Conservation (phyloP, 1,140 invertebrate genomes). For the Andrena cerasifolii region DNA sequence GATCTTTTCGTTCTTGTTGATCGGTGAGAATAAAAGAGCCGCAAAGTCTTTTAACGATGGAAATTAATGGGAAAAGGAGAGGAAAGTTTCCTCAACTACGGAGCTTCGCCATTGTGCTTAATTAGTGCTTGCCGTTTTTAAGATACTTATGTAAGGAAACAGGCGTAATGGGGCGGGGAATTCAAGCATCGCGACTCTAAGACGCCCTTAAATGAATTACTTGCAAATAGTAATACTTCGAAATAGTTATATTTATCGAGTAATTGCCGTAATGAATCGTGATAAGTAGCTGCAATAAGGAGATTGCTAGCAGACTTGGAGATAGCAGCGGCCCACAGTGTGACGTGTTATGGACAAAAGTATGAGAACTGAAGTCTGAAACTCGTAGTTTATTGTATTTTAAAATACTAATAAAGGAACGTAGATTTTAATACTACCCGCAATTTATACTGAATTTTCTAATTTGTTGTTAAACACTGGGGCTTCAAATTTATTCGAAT, state of each 20-base stretch:
- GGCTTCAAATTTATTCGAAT: too few relatives aligned
- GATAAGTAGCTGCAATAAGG: not conserved
- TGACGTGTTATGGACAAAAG: too few relatives aligned
- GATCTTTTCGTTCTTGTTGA: not conserved
- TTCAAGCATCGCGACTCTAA: not conserved
- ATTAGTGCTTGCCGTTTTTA: constrained; percentile 20
- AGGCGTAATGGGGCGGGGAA: not conserved
- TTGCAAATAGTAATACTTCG: not conserved
- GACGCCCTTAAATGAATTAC: not conserved
- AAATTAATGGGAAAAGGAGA: not conserved
- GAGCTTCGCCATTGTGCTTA: constrained; percentile 1
- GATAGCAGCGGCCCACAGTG: not conserved
- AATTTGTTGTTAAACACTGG: too few relatives aligned
- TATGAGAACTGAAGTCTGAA: too few relatives aligned
- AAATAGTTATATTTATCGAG: not conserved
- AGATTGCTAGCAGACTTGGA: not conserved
- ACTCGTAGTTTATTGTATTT: too few relatives aligned
- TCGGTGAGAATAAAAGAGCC: not conserved
- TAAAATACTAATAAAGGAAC: too few relatives aligned
- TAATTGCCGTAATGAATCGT: not conserved
- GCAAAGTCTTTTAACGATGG: not conserved
- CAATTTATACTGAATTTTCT: too few relatives aligned
- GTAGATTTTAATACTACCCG: too few relatives aligned
- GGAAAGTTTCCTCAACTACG: not conserved
- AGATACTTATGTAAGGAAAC: not conserved